phyloP scores from a whole-genome alignment of 1,140 invertebrate genomes.

The Meloidogyne floridensis region DNA sequence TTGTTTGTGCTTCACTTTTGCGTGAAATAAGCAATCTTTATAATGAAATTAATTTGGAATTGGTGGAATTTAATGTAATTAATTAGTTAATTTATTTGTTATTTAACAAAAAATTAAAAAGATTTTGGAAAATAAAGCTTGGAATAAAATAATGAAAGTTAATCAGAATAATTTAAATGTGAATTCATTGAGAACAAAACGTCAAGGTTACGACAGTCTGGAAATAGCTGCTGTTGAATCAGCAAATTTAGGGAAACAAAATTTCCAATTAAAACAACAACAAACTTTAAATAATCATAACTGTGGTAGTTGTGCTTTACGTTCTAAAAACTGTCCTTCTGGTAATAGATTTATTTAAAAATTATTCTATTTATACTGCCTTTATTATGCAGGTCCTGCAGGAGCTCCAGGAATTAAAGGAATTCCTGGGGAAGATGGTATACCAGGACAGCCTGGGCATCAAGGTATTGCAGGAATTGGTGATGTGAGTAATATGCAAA shows the following conservation, averaged over 20 bases:
- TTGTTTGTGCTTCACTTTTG: constrained; percentile 41
- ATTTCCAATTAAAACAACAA: neutral
- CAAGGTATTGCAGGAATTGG: constrained; percentile 20
- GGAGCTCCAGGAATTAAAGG: constrained; percentile 29
- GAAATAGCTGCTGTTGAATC: constrained; percentile 30
- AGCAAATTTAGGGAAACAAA: neutral
- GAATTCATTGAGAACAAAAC: constrained; percentile 2
- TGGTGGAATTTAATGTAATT: constrained; percentile 44
- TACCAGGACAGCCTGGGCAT: constrained; percentile 30
- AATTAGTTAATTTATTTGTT: neutral
- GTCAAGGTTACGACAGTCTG: neutral
- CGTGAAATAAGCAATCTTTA: constrained; percentile 48
- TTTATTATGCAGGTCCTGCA: constrained; percentile 7
- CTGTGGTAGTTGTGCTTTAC: constrained; percentile 29
- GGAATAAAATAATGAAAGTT: constrained; percentile 51
- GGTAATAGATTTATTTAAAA: neutral
- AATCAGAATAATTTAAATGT: neutral
- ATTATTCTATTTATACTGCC: too few species aligned
- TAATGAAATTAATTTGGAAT: constrained; percentile 40
- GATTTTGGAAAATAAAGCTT: constrained; percentile 52
- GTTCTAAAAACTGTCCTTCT: constrained; percentile 43
- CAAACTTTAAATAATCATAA: neutral
- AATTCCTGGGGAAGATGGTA: constrained; percentile 35
- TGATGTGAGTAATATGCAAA: constrained; percentile 4
- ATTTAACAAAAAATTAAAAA: constrained; percentile 6